Evolutionary conservation across 2,113 vertebrate species (phyloP).

Genomic region (Danionella cerebrum): DNA sequence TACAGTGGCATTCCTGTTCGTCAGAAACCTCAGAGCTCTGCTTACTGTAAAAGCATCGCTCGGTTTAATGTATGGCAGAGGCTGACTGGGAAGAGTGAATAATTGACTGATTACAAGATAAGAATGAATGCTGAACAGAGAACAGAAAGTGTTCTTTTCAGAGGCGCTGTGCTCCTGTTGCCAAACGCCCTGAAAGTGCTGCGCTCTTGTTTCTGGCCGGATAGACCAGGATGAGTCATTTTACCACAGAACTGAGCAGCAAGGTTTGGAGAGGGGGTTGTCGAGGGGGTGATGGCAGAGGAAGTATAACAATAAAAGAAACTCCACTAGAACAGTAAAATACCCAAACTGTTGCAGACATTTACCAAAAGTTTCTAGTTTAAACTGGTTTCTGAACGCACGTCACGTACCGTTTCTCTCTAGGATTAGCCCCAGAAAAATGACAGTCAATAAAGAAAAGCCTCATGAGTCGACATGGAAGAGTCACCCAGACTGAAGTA

Average conservation of each 20-base stretch:
- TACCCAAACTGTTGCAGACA: no score
- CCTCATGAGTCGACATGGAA: no score
- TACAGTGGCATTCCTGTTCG: slow-evolving; percentile 22
- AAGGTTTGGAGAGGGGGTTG: not conserved
- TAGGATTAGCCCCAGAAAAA: no score
- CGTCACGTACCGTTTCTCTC: no score
- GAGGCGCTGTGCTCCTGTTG: slow-evolving; percentile 1
- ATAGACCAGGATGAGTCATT: slow-evolving; percentile 14
- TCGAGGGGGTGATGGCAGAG: not conserved
- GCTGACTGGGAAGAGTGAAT: slow-evolving; percentile 10
- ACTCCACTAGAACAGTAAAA: no score
- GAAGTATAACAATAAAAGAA: no score
- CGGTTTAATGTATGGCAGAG: slow-evolving; percentile 4
- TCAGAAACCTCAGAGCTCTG: not conserved
- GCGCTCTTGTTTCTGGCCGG: slow-evolving; percentile 7
- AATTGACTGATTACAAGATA: slow-evolving; percentile 26
- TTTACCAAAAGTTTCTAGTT: no score
- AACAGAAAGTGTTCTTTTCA: slow-evolving; percentile 18
- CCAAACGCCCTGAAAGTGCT: slow-evolving; percentile 11
- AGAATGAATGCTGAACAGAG: slow-evolving; percentile 20
- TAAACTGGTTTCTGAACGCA: no score
- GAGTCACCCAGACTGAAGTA: no score
- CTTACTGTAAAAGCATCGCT: not conserved
- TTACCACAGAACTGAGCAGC: not conserved
- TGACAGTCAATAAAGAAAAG: no score